These are phyloP conservation scores for Cataglyphis rosenhaueri DNA, from an alignment of 2,888 invertebrate genomes.

Conservation along the genomic window DNA sequence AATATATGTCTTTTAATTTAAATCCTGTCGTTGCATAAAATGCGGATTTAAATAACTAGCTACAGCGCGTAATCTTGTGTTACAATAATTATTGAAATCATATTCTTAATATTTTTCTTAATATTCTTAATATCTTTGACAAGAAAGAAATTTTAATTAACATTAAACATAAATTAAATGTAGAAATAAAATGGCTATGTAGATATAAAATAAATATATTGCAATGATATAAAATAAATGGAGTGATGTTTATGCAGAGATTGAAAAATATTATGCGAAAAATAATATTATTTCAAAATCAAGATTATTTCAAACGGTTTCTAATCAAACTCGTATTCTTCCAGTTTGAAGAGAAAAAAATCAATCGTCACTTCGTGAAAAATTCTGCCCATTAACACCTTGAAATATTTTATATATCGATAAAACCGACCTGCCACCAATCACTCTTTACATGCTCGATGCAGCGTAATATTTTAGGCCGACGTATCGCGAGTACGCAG, in stretches of 20 bases:
- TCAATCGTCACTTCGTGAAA: background rate
- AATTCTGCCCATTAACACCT: background rate
- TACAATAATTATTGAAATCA: conserved; percentile 3
- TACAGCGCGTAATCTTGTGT: background rate
- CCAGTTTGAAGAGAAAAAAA: background rate
- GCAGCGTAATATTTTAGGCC: conserved; percentile 67
- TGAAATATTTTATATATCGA: conserved; percentile 12
- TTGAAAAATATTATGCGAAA: background rate
- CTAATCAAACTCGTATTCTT: background rate
- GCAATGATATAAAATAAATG: background rate
- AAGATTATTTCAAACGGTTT: background rate
- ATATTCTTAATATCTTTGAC: background rate
- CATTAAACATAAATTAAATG: background rate
- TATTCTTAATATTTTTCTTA: background rate
- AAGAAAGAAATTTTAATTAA: background rate
- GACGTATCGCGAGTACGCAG: conserved; percentile 63
- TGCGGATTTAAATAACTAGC: background rate
- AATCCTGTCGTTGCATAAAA: background rate
- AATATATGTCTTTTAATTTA: background rate
- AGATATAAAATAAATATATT: background rate
- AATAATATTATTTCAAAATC: background rate
- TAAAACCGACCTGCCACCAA: conserved; percentile 69
- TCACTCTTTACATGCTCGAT: conserved; percentile 71
- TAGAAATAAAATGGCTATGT: background rate
- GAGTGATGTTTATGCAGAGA: background rate